These are phyloP conservation scores for Tyria jacobaeae DNA, from an alignment of 2,888 invertebrate genomes.

Conservation along the genomic window DNA sequence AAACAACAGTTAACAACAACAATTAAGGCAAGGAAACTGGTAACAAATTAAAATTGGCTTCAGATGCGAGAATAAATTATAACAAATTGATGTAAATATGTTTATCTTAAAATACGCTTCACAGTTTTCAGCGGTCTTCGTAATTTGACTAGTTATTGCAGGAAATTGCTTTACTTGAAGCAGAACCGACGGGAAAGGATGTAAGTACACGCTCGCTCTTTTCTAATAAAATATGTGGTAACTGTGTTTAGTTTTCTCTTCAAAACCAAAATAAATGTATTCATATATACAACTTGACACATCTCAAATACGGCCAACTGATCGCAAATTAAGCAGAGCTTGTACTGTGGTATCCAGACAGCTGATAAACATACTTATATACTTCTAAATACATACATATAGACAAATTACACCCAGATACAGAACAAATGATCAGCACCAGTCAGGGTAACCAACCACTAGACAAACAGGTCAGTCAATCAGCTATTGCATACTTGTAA, in stretches of 20 bases:
- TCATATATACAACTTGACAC: background rate
- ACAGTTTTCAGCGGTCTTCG: slow-evolving; percentile 21
- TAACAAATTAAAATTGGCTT: slow-evolving; percentile 45
- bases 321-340: too few species aligned
- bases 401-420: too few species aligned
- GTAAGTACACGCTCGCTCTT: too few species aligned
- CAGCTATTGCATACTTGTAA: too few species aligned
- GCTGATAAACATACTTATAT: too few species aligned
- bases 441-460: too few species aligned
- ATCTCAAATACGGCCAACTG: too few species aligned
- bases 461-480: too few species aligned
- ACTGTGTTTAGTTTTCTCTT: slow-evolving; percentile 1
- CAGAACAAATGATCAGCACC: too few species aligned
- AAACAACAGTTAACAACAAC: slow-evolving; percentile 15
- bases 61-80: slow-evolving; percentile 28
- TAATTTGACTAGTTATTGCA: slow-evolving; percentile 33
- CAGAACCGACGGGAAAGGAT: slow-evolving; percentile 5
- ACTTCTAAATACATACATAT: too few species aligned
- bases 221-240: slow-evolving; percentile 3
- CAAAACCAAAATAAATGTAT: background rate
- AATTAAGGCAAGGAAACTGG: slow-evolving; percentile 1
- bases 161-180: slow-evolving; percentile 29
- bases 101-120: slow-evolving; percentile 31
- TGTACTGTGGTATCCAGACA: too few species aligned
- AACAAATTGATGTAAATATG: slow-evolving; percentile 42